Conservation (phyloP, 2,888 invertebrate species). For the Lomographa bimaculata region DNA sequence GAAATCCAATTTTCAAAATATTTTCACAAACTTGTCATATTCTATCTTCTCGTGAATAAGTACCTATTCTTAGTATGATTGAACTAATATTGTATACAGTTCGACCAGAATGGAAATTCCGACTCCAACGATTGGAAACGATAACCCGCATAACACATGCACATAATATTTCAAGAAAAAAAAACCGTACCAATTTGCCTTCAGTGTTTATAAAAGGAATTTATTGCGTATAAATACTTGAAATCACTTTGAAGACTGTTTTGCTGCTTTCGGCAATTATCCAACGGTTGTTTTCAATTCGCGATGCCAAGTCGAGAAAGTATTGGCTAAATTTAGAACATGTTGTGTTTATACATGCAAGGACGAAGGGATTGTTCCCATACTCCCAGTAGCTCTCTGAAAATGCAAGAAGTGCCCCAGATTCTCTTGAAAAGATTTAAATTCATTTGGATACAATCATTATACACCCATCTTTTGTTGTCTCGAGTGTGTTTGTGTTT, state of each 20-base stretch:
- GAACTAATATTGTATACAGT: too few relatives aligned
- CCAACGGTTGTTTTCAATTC: conserved; percentile 45
- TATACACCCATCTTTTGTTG: too few relatives aligned
- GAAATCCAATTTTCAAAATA: too few relatives aligned
- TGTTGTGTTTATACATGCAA: conserved; percentile 41
- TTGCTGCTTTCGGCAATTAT: conserved; percentile 33
- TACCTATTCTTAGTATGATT: too few relatives aligned
- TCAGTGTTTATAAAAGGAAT: conserved; percentile 2
- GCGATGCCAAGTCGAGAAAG: conserved; percentile 56
- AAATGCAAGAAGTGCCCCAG: conserved; percentile 17
- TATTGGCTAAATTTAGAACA: conserved; percentile 54
- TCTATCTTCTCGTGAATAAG: too few relatives aligned
- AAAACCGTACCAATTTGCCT: background rate
- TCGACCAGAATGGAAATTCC: too few relatives aligned
- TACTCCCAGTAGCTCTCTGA: too few relatives aligned
- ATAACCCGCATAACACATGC: too few relatives aligned
- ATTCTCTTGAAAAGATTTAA: conserved; percentile 3
- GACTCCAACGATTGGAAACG: too few relatives aligned
- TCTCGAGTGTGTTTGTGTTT: too few relatives aligned
- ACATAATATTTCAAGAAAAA: too few relatives aligned
- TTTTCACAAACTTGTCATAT: too few relatives aligned
- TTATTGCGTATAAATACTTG: conserved; percentile 3
- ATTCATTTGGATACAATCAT: conserved; percentile 1
- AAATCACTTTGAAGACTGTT: conserved; percentile 6
- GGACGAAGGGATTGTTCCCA: conserved; percentile 33